Percentiles rank a stretch among this genome's conserved stretches.
Evolutionary conservation across 2,113 vertebrate genomes (phyloP).

Genomic region (Limnothrissa miodon): DNA sequence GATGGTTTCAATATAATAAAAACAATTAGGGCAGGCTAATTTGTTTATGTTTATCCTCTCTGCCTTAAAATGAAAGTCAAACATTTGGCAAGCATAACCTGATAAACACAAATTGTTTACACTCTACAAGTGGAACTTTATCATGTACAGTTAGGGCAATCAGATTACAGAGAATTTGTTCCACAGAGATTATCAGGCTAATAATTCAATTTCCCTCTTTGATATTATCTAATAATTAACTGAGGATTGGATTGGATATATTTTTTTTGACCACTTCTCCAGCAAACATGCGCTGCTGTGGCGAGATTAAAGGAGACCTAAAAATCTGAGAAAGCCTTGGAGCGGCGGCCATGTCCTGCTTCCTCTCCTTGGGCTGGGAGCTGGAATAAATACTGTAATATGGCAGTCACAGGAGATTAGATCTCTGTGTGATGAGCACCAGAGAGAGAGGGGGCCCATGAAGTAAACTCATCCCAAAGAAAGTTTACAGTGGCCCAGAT

Average conservation of each 20-base stretch:
- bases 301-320: background rate
- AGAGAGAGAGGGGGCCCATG: constrained; percentile 45
- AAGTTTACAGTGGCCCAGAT: constrained; percentile 64
- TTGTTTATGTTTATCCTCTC: background rate
- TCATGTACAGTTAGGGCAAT: background rate
- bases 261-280: background rate
- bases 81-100: background rate
- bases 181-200: background rate
- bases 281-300: background rate
- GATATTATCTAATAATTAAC: background rate
- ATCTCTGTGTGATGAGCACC: constrained; percentile 61
- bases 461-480: constrained; percentile 55
- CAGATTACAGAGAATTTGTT: constrained; percentile 11
- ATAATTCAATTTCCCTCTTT: constrained; percentile 14
- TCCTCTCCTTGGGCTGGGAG: constrained; percentile 40
- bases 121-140: background rate
- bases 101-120: constrained; percentile 25
- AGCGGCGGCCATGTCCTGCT: constrained; percentile 54
- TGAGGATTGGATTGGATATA: background rate
- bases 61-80: background rate
- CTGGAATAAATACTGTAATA: constrained; percentile 50
- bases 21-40: background rate
- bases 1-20: background rate
- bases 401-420: constrained; percentile 43
- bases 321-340: constrained; percentile 19